These are phyloP conservation scores for Catharus fuscescens DNA, from an alignment of 2,113 vertebrate species.

Conservation along the genomic window DNA sequence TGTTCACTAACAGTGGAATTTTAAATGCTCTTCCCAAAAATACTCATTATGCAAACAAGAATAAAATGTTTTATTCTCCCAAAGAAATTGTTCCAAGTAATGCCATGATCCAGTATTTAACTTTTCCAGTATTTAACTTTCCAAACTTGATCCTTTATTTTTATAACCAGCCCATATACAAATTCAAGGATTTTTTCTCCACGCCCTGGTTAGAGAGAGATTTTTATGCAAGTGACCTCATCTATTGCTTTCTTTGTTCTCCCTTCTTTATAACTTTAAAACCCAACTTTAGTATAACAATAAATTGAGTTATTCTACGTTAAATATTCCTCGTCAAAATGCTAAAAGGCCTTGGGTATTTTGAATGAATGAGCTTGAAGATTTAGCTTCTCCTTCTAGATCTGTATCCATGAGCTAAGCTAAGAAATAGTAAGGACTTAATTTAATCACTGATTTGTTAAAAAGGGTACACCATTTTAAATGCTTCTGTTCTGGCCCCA, in stretches of 20 bases:
- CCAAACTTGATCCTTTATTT: neutral
- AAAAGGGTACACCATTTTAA: neutral
- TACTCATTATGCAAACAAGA: neutral
- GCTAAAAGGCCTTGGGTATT: neutral
- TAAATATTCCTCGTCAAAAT: neutral
- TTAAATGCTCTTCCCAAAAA: neutral
- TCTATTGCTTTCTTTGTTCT: neutral
- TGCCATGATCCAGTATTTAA: neutral
- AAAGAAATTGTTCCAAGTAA: neutral
- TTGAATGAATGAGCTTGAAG: neutral
- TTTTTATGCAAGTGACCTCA: neutral
- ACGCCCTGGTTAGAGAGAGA: neutral
- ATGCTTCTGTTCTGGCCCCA: neutral
- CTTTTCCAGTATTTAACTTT: neutral
- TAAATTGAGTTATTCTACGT: neutral
- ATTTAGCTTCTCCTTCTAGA: neutral
- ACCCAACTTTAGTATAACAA: neutral
- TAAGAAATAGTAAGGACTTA: neutral
- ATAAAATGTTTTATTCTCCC: neutral
- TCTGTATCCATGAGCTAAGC: neutral
- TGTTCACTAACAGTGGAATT: neutral
- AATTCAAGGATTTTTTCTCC: neutral
- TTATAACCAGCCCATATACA: neutral
- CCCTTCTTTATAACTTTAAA: neutral
- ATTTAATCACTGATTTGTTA: neutral